Percentiles rank a stretch among this genome's conserved stretches.
These are phyloP conservation scores for Drosophila acutilabella DNA, from an alignment of 2,888 invertebrate species.

Conservation along the genomic window DNA sequence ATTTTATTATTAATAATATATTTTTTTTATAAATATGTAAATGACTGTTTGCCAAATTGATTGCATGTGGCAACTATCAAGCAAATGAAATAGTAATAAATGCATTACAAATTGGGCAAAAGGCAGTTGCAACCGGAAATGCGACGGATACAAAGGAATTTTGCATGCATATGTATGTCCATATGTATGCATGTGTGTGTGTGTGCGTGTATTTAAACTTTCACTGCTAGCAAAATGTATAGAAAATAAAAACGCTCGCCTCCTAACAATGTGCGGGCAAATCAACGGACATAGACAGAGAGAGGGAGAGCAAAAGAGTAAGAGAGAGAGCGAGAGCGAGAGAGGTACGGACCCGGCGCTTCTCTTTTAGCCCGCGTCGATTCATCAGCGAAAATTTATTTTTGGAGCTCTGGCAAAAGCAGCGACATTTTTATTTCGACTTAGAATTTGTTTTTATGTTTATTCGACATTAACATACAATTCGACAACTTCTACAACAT, in stretches of 20 bases:
- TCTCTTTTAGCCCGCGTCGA: constrained; percentile 50
- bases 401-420: constrained; percentile 75
- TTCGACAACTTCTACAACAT: constrained; percentile 58
- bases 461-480: constrained; percentile 52
- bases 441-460: constrained; percentile 57
- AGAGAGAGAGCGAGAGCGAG: constrained; percentile 1
- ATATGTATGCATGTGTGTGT: constrained; percentile 4
- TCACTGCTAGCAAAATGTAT: constrained; percentile 54
- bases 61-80: not conserved
- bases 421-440: constrained; percentile 69
- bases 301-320: not conserved
- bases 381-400: constrained; percentile 67
- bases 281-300: not conserved
- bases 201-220: constrained; percentile 38
- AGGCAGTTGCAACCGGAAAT: constrained; percentile 37
- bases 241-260: constrained; percentile 4
- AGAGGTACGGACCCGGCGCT: constrained; percentile 49
- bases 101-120: not conserved
- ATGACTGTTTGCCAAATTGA: not conserved
- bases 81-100: not conserved
- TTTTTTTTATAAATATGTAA: constrained; percentile 1
- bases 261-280: constrained; percentile 5
- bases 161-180: not conserved
- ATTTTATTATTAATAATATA: constrained; percentile 23
- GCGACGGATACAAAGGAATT: constrained; percentile 14